phyloP scores from a whole-genome alignment of 2,888 invertebrate species.

The Plagodis pulveraria region DNA sequence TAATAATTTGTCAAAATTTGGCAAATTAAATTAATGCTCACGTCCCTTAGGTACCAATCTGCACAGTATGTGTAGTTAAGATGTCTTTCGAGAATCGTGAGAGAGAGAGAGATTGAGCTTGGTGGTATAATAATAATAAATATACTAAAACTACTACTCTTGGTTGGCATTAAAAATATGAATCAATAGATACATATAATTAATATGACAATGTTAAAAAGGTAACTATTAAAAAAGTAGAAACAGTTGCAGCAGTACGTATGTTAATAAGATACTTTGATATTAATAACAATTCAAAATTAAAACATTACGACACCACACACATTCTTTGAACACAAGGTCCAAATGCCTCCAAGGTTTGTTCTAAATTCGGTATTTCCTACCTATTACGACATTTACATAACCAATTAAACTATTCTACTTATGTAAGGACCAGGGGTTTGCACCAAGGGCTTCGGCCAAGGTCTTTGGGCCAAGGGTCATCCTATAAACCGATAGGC shows the following conservation, averaged over 20 bases:
- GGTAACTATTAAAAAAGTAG: too few relatives aligned
- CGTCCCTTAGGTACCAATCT: slow-evolving; percentile 4
- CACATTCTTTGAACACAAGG: neutral
- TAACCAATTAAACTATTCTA: slow-evolving; percentile 36
- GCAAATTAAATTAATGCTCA: slow-evolving; percentile 21
- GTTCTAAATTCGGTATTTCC: slow-evolving; percentile 20
- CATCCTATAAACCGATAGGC: slow-evolving; percentile 51
- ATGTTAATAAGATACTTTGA: too few relatives aligned
- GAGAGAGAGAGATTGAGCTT: too few relatives aligned
- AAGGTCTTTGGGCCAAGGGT: slow-evolving; percentile 41
- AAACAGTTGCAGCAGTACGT: too few relatives aligned
- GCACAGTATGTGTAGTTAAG: too few relatives aligned
- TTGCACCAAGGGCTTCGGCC: slow-evolving; percentile 22
- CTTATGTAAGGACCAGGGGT: slow-evolving; percentile 31
- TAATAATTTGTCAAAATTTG: slow-evolving; percentile 31
- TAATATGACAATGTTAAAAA: too few relatives aligned
- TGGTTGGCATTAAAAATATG: too few relatives aligned
- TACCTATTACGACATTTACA: slow-evolving; percentile 29
- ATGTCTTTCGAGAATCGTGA: too few relatives aligned
- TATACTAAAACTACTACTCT: too few relatives aligned
- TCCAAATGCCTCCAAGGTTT: slow-evolving; percentile 18
- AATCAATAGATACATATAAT: too few relatives aligned
- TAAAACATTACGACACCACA: neutral
- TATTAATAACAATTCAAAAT: too few relatives aligned
- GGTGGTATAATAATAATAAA: too few relatives aligned